phyloP scores from a whole-genome alignment of 2,797 vertebrate genomes.

The Calcarius lapponicus region DNA sequence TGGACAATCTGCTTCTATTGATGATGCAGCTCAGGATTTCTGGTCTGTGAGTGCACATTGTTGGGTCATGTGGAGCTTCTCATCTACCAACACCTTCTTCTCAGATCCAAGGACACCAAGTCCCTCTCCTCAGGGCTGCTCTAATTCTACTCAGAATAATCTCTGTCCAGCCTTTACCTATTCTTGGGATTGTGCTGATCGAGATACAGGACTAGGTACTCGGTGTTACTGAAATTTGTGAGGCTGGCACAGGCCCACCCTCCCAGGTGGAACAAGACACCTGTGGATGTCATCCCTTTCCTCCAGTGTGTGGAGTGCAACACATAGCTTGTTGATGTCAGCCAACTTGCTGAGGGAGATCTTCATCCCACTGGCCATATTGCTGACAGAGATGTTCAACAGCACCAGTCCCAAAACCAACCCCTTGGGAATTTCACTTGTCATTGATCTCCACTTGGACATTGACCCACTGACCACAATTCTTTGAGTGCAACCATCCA shows the following conservation, averaged over 20 bases:
- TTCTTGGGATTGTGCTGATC: background rate
- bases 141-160: background rate
- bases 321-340: background rate
- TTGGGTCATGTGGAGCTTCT: background rate
- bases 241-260: background rate
- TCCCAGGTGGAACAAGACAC: too few species aligned
- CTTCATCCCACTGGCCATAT: background rate
- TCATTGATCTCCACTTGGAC: background rate
- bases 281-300: too few species aligned
- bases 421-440: rapidly evolving
- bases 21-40: background rate
- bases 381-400: background rate
- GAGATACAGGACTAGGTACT: background rate
- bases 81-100: background rate
- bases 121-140: background rate
- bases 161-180: background rate
- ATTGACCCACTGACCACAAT: background rate
- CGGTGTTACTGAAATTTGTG: background rate
- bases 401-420: background rate
- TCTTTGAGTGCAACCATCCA: background rate
- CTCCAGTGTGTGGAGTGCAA: rapidly evolving
- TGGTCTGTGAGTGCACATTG: background rate
- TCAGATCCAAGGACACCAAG: background rate
- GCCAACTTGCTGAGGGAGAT: background rate
- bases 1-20: background rate